Conservation (phyloP, 1,140 invertebrate species). For the Xylocopa sonorina region DNA sequence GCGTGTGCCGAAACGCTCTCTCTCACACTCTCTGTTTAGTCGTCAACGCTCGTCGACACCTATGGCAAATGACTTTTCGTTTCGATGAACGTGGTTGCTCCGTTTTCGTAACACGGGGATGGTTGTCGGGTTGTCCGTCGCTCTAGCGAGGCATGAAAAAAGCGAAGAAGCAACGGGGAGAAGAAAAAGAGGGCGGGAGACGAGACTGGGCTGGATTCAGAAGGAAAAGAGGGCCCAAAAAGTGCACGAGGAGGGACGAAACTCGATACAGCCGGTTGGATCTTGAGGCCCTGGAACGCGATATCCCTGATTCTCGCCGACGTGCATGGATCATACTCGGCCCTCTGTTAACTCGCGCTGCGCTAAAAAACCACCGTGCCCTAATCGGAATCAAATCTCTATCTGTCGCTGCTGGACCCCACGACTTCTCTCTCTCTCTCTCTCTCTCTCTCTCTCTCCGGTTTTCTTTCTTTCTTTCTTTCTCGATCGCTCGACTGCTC, state of each 20-base stretch:
- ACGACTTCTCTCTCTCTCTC: constrained; percentile 55
- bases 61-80: constrained; percentile 51
- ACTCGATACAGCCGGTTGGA: constrained; percentile 76
- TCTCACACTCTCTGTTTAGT: not conserved
- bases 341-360: constrained; percentile 70
- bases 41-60: constrained; percentile 23
- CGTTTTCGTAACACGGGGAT: constrained; percentile 32
- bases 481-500: too few species aligned
- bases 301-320: constrained; percentile 80
- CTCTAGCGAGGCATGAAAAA: constrained; percentile 63
- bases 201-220: constrained; percentile 44
- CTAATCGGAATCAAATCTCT: constrained; percentile 74
- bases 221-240: constrained; percentile 49
- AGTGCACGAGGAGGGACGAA: constrained; percentile 65
- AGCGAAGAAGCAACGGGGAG: constrained; percentile 2
- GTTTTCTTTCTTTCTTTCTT: not conserved
- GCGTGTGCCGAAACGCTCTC: constrained; percentile 20
- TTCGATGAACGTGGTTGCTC: too few species aligned
- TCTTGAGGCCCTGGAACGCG: constrained; percentile 74
- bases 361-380: constrained; percentile 62
- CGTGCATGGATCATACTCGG: constrained; percentile 74
- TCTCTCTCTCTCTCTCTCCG: constrained; percentile 46
- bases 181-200: not conserved
- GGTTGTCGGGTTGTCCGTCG: constrained; percentile 54
- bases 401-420: constrained; percentile 35